These are phyloP conservation scores for Cherax destructor DNA, from an alignment of 1,140 invertebrate genomes.

Conservation along the genomic window DNA sequence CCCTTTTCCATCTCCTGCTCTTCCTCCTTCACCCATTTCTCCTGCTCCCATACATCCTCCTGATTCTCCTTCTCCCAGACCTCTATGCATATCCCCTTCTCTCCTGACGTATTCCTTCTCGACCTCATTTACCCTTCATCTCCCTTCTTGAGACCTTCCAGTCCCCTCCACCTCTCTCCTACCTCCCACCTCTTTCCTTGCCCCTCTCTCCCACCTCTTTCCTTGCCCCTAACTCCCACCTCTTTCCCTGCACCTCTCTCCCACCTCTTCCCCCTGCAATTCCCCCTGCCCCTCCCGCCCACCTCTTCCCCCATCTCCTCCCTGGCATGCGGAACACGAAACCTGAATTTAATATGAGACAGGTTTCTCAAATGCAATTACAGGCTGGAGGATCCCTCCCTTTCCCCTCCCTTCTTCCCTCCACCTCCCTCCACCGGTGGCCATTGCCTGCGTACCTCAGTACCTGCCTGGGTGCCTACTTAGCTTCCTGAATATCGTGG, in stretches of 20 bases:
- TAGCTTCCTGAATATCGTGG: too few relatives aligned
- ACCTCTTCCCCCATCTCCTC: not conserved
- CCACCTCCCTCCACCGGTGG: not conserved
- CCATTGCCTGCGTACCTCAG: too few relatives aligned
- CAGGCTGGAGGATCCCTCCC: not conserved
- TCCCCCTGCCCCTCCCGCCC: not conserved
- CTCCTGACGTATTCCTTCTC: not conserved
- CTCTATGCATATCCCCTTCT: not conserved
- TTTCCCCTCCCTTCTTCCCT: not conserved
- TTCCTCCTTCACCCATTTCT: too few relatives aligned
- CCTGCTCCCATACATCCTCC: too few relatives aligned
- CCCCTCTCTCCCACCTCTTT: not conserved
- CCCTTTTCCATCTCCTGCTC: too few relatives aligned
- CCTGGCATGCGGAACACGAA: conserved; percentile 6
- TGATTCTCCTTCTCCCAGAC: too few relatives aligned
- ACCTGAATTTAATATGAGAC: conserved; percentile 14
- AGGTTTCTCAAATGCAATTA: conserved; percentile 11
- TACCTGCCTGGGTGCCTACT: too few relatives aligned
- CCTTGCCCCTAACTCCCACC: not conserved
- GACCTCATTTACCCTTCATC: not conserved
- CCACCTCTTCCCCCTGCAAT: not conserved
- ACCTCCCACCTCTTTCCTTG: not conserved
- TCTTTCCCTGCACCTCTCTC: too few relatives aligned
- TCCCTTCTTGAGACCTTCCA: not conserved
- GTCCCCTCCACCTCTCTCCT: not conserved